Percentiles rank a stretch among this genome's conserved stretches.
These are phyloP conservation scores for Pangasius sanitwongsei DNA, from an alignment of 2,797 vertebrate species.

Conservation along the genomic window DNA sequence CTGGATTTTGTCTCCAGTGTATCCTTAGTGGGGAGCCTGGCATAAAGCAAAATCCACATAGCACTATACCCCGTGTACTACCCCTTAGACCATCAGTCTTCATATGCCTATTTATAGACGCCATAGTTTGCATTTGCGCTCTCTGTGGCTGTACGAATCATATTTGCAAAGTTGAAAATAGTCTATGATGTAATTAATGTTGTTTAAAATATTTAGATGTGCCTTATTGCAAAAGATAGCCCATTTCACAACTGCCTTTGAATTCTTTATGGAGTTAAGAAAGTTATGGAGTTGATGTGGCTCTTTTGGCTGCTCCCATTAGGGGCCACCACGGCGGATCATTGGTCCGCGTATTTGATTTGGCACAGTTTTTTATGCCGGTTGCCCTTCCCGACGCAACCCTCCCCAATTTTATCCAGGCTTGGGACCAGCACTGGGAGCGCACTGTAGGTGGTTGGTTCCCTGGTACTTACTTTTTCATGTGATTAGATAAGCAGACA, in stretches of 20 bases:
- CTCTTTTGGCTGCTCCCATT: too few species aligned
- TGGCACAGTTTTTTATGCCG: too few species aligned
- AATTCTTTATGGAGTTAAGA: background rate
- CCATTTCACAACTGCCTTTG: background rate
- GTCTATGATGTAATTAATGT: background rate
- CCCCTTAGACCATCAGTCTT: background rate
- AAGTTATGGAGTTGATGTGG: background rate
- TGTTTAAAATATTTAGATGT: background rate
- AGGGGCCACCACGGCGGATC: too few species aligned
- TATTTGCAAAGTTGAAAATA: background rate
- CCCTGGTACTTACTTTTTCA: background rate
- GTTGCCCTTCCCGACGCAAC: too few species aligned
- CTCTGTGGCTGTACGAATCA: background rate
- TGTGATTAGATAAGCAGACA: background rate
- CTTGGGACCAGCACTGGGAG: too few species aligned
- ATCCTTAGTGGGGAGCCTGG: background rate
- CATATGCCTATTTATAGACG: background rate
- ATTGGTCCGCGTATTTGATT: too few species aligned
- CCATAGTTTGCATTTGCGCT: background rate
- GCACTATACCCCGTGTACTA: background rate
- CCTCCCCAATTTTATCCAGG: too few species aligned
- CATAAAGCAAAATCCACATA: background rate
- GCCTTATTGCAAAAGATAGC: background rate
- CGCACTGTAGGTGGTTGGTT: too few species aligned
- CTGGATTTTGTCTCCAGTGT: constrained; percentile 7